Base-by-base conservation (phyloP, 2,113 vertebrate species). In the Climacteris rufus region DNA sequence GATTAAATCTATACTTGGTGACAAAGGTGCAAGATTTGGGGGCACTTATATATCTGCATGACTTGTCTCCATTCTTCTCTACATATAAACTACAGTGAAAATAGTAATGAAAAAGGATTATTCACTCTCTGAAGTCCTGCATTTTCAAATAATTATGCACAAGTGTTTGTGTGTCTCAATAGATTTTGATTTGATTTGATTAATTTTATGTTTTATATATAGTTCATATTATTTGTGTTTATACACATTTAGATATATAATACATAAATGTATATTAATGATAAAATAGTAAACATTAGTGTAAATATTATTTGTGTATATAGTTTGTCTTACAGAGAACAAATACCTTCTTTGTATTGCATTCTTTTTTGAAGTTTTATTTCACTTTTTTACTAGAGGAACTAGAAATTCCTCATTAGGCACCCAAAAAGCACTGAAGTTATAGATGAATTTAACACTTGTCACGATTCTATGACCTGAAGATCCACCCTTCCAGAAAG, bases 21-120 rank as follows among this genome's bases (percentile, higher is more conserved):
- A 63, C 11, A 52, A 47, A 4, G 0, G 23, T 30, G 35, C 5
- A 60, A 33, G 3, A 54, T 56, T 74, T 76, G 6, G 9, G 37
- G 24, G 23, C 3, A 54, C 5, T 75, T 82, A 14, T 3, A 59
- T 0, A 0, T 35, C 7, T 64, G 7, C 9, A n/a, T 30, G 2
- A 76, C 42, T 68, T 86, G 33, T 30, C 2, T 56, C 82, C 11
- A 23, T 60, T 47, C 33, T 45, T 54, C 7, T 22, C 5, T 6
- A 13, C 11, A 35, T 4, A 31, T 37, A 33, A 76, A 42, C 3
- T 30, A 33, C 3, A 42, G 11, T 20, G 6, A 18, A 77, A 77
- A 15, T 77, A 84, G 13, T 74, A 10, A 64, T 10, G 54, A 64
- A 59, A 69, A n/a, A 52, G 11, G 22, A 53, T 42, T 69, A 57